Evolutionary conservation across 2,797 vertebrate genomes (phyloP).

Genomic region (Pangasius djambal): DNA sequence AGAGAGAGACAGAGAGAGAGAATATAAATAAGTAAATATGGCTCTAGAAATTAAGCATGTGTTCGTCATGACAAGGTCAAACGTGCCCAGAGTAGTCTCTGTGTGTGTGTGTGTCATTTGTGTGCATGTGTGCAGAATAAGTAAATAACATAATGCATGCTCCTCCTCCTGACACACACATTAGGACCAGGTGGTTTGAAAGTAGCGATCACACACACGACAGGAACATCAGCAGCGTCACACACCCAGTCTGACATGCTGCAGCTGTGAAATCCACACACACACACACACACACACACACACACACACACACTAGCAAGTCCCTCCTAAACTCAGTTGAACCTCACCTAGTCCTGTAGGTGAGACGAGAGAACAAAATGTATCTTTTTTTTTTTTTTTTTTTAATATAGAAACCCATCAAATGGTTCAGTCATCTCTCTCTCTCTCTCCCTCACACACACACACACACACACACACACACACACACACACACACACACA

Average conservation of each 20-base stretch:
- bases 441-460: background rate
- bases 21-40: slow-evolving; percentile 9
- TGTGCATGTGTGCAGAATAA: background rate
- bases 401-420: too few species aligned
- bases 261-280: background rate
- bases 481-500: background rate
- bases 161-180: background rate
- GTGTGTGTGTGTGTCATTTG: background rate
- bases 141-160: background rate
- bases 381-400: too few species aligned
- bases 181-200: background rate
- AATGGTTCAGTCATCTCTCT: too few species aligned
- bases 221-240: background rate
- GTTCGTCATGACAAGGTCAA: slow-evolving; percentile 38
- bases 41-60: background rate
- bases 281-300: background rate
- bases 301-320: background rate
- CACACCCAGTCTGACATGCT: background rate
- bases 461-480: background rate
- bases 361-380: too few species aligned
- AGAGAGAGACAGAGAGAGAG: background rate
- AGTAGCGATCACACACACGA: background rate
- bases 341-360: too few species aligned
- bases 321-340: background rate
- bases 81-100: background rate